A percentile compares a stretch with the other conserved stretches of the same genome.
These are phyloP conservation scores for Torymus auratus DNA, from an alignment of 2,888 invertebrate genomes.

Conservation along the genomic window DNA sequence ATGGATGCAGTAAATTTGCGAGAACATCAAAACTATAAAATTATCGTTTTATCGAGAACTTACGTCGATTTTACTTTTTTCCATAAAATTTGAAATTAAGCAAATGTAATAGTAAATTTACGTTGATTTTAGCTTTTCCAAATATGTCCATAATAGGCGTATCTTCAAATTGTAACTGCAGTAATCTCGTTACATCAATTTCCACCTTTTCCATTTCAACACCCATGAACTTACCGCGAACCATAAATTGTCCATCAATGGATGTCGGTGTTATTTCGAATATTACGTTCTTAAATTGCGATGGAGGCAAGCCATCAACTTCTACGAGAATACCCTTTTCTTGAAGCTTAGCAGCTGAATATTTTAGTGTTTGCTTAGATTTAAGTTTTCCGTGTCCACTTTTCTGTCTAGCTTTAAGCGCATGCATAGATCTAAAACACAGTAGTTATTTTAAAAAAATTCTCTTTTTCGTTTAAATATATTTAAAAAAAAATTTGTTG, in stretches of 20 bases:
- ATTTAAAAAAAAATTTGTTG: no score
- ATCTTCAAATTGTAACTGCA: slow-evolving; percentile 87
- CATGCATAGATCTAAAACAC: slow-evolving; percentile 79
- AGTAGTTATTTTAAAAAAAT: not conserved
- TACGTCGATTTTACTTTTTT: slow-evolving; percentile 72
- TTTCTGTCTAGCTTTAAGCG: slow-evolving; percentile 73
- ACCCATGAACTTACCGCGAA: slow-evolving; percentile 87
- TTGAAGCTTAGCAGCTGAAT: slow-evolving; percentile 83
- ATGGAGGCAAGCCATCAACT: slow-evolving; percentile 82
- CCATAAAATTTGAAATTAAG: slow-evolving; percentile 88
- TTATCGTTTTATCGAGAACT: no score
- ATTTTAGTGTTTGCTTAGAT: slow-evolving; percentile 81
- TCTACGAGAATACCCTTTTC: slow-evolving; percentile 86
- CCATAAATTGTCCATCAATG: slow-evolving; percentile 83
- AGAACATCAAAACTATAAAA: no score
- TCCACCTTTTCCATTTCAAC: slow-evolving; percentile 86
- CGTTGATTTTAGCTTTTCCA: slow-evolving; percentile 87
- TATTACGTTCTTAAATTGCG: slow-evolving; percentile 86
- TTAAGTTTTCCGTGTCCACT: slow-evolving; percentile 77
- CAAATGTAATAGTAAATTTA: slow-evolving; percentile 85
- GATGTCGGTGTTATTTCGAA: slow-evolving; percentile 85
- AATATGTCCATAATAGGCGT: slow-evolving; percentile 87
- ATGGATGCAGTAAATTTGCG: no score
- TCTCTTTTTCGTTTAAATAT: no score
- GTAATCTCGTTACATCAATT: slow-evolving; percentile 84